Base-by-base conservation (phyloP, 2,888 invertebrate genomes). In the Mantis religiosa region DNA sequence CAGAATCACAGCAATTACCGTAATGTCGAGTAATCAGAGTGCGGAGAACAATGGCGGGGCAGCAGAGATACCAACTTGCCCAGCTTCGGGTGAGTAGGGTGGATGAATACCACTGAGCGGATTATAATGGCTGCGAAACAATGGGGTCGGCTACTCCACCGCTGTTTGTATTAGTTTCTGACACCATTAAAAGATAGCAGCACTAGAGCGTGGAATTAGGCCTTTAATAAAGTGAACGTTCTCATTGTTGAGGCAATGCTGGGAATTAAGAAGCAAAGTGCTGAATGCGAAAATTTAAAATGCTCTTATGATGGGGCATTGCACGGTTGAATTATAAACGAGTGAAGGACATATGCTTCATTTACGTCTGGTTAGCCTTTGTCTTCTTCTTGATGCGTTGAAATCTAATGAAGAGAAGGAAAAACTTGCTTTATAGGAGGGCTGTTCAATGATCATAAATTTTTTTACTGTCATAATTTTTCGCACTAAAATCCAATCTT, bases 1-100 rank as follows among this genome's bases (percentile, higher is more conserved):
- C 34, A 54, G 27, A 54, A 54, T 85, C 83, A 27, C 85, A 20
- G 89, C 82, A 89, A 87, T 89, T 89, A 87, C 83, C 89, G 87
- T 89, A 89, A 89, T 89, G 87, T 83, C 89, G 84, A 81, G 82
- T 83, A 89, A 84, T 89, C 83, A 89, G 87, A 71, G 54, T 71
- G 54, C 54, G 89, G 28, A 54, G 87, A 87, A 89, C 89, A 89
- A 89, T 89, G 81, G 87, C 15, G 15, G 85, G 27, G 47, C 85
- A n/a, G 27, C 54, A 85, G 85, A 28, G 54, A 47, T 85, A 84
- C 84, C 8, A 34, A 84, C 34, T 34, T 20, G 84, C n/a, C 15
- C 28, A 84, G 34, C 54, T 20, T 71, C 54, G 54, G 25, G 20
- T 71, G 54, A 6, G 20, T 54, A 54, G 54, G 54, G 54, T 54